Percentiles rank a stretch among this genome's conserved stretches.
phyloP scores from a whole-genome alignment of 2,113 vertebrate genomes.

The Proterorhinus semilunaris region DNA sequence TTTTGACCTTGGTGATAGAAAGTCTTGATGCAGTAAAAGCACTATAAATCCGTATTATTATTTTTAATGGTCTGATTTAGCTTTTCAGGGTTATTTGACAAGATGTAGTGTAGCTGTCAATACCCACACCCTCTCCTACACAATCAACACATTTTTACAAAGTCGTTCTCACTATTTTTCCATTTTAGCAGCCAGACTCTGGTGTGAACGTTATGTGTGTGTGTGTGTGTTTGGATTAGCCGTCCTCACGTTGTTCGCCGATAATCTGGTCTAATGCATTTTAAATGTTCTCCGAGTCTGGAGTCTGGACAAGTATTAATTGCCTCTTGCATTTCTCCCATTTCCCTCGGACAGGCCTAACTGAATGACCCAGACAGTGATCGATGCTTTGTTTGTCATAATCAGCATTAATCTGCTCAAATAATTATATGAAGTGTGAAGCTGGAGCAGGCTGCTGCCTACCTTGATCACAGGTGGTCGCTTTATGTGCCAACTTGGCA shows the following conservation, averaged over 20 bases:
- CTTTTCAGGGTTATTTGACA: background rate
- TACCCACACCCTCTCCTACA: background rate
- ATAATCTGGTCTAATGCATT: constrained; percentile 64
- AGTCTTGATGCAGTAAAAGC: background rate
- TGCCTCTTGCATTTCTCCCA: constrained; percentile 33
- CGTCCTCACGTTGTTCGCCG: constrained; percentile 32
- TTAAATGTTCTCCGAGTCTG: constrained; percentile 50
- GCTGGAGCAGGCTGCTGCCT: constrained; percentile 13
- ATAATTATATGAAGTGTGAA: constrained; percentile 11
- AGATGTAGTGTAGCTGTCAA: background rate
- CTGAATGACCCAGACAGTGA: constrained; percentile 49
- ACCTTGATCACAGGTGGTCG: constrained; percentile 91
- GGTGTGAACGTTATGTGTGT: background rate
- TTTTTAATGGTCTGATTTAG: background rate
- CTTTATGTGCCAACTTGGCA: constrained; percentile 85
- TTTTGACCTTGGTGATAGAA: background rate
- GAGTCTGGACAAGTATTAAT: constrained; percentile 60
- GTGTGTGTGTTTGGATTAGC: background rate
- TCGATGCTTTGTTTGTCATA: constrained; percentile 50
- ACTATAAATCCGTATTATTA: no score
- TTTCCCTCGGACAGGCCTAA: constrained; percentile 43
- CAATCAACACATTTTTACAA: background rate
- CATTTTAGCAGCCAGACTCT: constrained; percentile 8
- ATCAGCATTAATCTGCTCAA: constrained; percentile 38
- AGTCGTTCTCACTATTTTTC: background rate